A percentile compares a stretch with the other conserved stretches of the same genome.
phyloP scores from a whole-genome alignment of 2,113 vertebrate species.

The Bubo scandiacus region DNA sequence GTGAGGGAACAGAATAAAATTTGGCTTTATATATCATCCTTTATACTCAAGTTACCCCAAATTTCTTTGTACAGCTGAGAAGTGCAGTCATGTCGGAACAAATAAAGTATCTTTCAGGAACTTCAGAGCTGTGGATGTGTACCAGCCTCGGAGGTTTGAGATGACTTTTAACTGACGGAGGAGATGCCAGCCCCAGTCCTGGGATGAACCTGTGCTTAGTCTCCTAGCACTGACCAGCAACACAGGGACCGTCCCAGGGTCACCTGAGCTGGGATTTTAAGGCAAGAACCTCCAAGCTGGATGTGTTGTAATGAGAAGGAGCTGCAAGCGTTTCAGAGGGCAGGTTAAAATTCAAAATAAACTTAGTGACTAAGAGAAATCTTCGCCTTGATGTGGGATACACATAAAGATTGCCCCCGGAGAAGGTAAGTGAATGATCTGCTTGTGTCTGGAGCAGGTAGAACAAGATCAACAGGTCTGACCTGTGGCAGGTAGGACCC shows the following conservation, averaged over 20 bases:
- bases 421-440: background rate
- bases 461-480: background rate
- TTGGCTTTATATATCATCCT: slow-evolving; percentile 45
- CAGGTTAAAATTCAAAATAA: background rate
- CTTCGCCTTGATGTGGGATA: background rate
- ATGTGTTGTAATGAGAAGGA: background rate
- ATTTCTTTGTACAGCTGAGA: background rate
- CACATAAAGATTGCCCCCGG: background rate
- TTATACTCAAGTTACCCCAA: background rate
- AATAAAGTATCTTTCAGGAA: background rate
- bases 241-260: accelerated
- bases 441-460: background rate
- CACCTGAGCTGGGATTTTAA: background rate
- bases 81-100: background rate
- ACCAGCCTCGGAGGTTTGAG: background rate
- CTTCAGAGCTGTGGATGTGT: background rate
- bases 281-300: background rate
- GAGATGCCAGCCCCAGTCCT: background rate
- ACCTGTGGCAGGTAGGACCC: background rate
- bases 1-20: slow-evolving; percentile 47
- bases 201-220: background rate
- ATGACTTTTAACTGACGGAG: background rate
- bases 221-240: background rate
- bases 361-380: background rate
- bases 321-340: background rate